Evolutionary conservation across 92 coral and sea anemone species (phyloP), one percentile per base, ranked within the genome.

Genomic region (Phenganax marumi): DNA sequence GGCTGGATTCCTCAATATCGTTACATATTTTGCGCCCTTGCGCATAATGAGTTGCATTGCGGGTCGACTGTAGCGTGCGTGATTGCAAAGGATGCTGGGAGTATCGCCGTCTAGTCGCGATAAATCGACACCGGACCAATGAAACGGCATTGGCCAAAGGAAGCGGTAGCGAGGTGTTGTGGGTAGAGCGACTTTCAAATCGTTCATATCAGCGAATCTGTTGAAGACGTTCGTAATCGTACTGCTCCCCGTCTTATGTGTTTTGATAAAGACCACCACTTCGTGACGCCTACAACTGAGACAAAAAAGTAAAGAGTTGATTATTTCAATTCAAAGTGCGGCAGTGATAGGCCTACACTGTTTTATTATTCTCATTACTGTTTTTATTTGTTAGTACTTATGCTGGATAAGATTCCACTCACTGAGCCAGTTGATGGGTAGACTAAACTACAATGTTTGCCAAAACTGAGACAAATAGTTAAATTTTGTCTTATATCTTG

Each of bases 161-260:
- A 95, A 95, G 50, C 98, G 91, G 71, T 90, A 89, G 76, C 85
- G 86, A 14, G 84, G 70, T 0, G 46, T 50, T 62, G 65, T 65
- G 13, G 98, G 98, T 49, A 95, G 86, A 2, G 97, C 96, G 17
- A 92, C 92, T 50, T 73, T 87, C 17, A 95, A 81, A 50, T 95
- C 97, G 75, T 92, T 85, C 61, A 95, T 88, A 71, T 95, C 98
- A 12, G 98, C 98, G 73, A 75, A 95, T 10, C 98, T 93, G 82
- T 95, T 95, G 50, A 95, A 87, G 64, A 95, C 91, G 61, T 95
- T 95, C 1, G 98, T 95, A 2, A 95, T 89, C 1, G 98, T 95
- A 50, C 97, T 92, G 85, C 98, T 92, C 48, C 93, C 98, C 3
- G 98, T 95, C 70, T 95, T 95, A 84, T 95, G 98, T 3, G 98